Conservation (phyloP, 2,113 vertebrate genomes). For the Ceyx margarethae region DNA sequence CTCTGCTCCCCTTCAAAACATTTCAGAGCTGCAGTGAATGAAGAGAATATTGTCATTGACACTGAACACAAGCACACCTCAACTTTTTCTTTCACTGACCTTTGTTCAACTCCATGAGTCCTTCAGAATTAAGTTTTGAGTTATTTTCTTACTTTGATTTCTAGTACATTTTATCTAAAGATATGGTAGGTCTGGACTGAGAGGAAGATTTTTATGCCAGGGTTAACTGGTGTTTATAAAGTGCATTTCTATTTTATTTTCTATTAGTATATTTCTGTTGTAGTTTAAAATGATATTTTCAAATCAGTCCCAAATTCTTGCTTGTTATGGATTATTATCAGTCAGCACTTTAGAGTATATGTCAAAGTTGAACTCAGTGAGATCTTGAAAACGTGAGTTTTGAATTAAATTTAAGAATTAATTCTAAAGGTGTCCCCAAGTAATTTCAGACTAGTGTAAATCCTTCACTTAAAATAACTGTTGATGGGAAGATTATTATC, state of each 20-base stretch:
- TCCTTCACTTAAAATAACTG: not conserved
- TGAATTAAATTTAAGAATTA: not conserved
- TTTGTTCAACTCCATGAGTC: not conserved
- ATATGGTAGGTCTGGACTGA: not conserved
- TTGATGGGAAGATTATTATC: not conserved
- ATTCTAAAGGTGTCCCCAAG: not conserved
- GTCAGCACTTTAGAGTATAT: not conserved
- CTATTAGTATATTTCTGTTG: not conserved
- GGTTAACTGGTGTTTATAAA: not conserved
- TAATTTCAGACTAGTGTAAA: not conserved
- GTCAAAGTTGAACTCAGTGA: not conserved
- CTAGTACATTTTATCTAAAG: not conserved
- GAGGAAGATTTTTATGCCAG: not conserved
- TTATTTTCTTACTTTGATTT: not conserved
- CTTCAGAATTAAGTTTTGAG: not conserved
- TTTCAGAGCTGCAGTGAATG: not conserved
- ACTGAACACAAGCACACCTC: not conserved
- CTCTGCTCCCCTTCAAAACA: not conserved
- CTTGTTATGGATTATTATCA: not conserved
- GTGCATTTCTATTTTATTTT: not conserved
- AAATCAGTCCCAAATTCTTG: not conserved
- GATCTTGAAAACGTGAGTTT: not conserved
- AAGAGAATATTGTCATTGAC: not conserved
- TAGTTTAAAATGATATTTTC: not conserved
- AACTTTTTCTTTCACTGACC: constrained; percentile 7